phyloP scores from a whole-genome alignment of 2,888 invertebrate genomes.

The Ischnura elegans region DNA sequence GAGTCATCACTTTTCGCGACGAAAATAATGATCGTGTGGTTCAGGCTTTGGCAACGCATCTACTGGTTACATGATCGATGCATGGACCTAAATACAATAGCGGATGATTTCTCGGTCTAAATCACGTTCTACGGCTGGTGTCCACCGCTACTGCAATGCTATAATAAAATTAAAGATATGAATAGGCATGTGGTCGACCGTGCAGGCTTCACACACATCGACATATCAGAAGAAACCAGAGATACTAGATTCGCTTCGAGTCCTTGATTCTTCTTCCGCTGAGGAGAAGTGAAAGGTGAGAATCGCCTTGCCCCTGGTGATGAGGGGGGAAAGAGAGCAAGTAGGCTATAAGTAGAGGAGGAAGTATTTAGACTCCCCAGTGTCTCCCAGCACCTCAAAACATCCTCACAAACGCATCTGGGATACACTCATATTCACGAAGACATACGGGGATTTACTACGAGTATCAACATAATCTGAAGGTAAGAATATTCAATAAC shows the following conservation, averaged over 20 bases:
- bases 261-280: slow-evolving; percentile 3
- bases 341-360: slow-evolving; percentile 29
- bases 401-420: not conserved
- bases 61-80: too few species aligned
- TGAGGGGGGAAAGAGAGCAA: not conserved
- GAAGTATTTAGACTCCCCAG: not conserved
- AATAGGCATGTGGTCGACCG: too few species aligned
- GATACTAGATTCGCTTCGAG: not conserved
- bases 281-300: not conserved
- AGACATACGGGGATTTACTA: not conserved
- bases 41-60: too few species aligned
- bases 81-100: too few species aligned
- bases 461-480: not conserved
- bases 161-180: too few species aligned
- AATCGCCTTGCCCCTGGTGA: not conserved
- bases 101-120: too few species aligned
- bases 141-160: too few species aligned
- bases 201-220: too few species aligned
- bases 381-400: not conserved
- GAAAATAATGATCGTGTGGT: too few species aligned
- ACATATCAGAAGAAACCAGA: too few species aligned
- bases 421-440: not conserved
- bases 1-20: too few species aligned
- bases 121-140: too few species aligned
- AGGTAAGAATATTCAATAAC: not conserved